Evolutionary conservation across 1,140 invertebrate species (phyloP), one percentile per base, ranked within the genome.

Genomic region (Nebria ingens): DNA sequence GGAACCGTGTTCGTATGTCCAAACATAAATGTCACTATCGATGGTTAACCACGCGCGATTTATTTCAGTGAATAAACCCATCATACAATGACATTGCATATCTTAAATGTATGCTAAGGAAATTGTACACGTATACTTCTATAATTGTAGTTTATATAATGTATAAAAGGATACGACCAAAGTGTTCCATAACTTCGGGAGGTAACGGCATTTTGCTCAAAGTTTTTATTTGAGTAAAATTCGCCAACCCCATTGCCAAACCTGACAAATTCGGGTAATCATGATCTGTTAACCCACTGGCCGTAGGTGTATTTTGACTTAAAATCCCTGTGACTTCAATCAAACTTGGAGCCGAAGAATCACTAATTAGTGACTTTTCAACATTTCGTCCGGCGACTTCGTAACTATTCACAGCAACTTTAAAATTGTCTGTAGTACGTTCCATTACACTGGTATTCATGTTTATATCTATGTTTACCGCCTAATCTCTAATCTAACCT

Each of bases 21-120:
- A 97, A 1, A 98, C 80, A 77, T 97, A 99, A 61, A 99, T 91
- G 75, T 97, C 93, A 66, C 90, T 97, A 67, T 99, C 97, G 65
- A 99, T 93, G 20, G 93, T 92, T 17, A 99, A 71, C 94, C 95
- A 99, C 0, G 95, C 95, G 67, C 96, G 79, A 21, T 85, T 87
- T 61, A 99, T 96, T 69, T 96, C 93, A 55, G 93, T 87, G 75
- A 98, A 97, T 3, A 98, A 71, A 3, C 96, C 96, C 89, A 97
- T 97, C 73, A 90, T 84, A 68, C 91, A 96, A 67, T 95, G 91
- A 62, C 87, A 93, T 73, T 95, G 91, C 76, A 93, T 86, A 77
- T 90, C 89, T 92, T 65, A 57, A 55, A 29, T 53, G 56, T 56
- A 52, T 38, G 20, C 61, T 59, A 51, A 64, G 58, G 45, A 61